Evolutionary conservation across 2,113 vertebrate species (phyloP).

Genomic region (Gnathonemus echidnorhynchus): DNA sequence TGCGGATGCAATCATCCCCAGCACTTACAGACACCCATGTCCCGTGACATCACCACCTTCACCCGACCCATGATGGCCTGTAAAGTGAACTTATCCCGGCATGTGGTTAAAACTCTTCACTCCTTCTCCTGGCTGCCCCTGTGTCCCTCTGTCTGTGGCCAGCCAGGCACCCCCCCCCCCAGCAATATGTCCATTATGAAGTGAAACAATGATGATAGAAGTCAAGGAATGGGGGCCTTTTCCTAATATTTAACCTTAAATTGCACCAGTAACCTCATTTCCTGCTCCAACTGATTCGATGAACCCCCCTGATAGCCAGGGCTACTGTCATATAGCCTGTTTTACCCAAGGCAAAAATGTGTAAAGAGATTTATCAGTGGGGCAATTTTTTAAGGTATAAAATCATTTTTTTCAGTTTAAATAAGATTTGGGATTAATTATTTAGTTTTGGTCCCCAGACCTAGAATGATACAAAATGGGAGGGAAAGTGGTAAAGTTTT

Average conservation of each 20-base stretch:
- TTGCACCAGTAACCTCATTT: background rate
- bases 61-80: background rate
- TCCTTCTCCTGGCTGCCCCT: background rate
- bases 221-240: background rate
- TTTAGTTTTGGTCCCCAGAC: background rate
- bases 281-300: background rate
- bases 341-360: background rate
- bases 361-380: background rate
- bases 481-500: background rate
- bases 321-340: background rate
- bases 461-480: background rate
- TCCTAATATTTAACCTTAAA: background rate
- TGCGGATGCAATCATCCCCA: background rate
- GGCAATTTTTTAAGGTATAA: background rate
- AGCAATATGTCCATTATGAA: background rate
- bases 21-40: background rate
- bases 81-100: background rate
- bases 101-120: background rate
- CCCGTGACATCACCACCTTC: background rate
- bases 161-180: background rate
- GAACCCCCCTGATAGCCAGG: background rate
- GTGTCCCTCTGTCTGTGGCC: background rate
- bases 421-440: conserved; percentile 1
- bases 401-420: background rate
- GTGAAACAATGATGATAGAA: background rate